Conservation (phyloP, 2,797 vertebrate genomes). For the Amblyraja radiata region DNA sequence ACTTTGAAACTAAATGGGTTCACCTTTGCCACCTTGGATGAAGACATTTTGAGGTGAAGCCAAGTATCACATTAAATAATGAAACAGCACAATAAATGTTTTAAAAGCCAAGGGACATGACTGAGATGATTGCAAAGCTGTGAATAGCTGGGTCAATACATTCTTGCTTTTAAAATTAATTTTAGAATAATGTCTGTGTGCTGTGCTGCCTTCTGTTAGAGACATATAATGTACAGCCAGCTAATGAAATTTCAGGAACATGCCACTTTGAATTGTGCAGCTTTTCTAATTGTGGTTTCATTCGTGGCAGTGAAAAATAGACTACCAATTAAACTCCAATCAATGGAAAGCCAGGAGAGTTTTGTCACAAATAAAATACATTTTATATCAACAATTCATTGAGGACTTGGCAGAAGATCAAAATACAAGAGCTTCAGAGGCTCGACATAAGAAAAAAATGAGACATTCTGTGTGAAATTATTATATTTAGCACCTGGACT, state of each 20-base stretch:
- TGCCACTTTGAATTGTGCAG: background rate
- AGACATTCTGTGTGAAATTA: too few relatives aligned
- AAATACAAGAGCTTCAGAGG: background rate
- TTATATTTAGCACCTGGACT: too few relatives aligned
- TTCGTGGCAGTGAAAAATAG: background rate
- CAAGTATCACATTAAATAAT: slow-evolving; percentile 27
- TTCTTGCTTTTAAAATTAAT: slow-evolving; percentile 20
- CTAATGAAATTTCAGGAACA: background rate
- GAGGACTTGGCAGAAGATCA: background rate
- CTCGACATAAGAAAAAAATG: background rate
- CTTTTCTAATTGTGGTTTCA: background rate
- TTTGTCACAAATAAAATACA: background rate
- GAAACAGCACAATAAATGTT: slow-evolving; percentile 18
- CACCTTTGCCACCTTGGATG: slow-evolving; percentile 1
- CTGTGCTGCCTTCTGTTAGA: background rate
- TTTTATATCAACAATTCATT: background rate
- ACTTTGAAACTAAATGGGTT: background rate
- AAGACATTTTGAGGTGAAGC: slow-evolving; percentile 1
- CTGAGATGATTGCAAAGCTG: slow-evolving; percentile 24
- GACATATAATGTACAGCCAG: background rate
- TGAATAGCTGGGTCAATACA: slow-evolving; percentile 19
- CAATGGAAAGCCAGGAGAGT: background rate
- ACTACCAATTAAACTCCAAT: background rate
- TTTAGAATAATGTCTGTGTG: background rate
- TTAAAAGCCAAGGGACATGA: slow-evolving; percentile 19